Evolutionary conservation across 92 coral and sea anemone species (phyloP).

Genomic region (Actinostola sp.): DNA sequence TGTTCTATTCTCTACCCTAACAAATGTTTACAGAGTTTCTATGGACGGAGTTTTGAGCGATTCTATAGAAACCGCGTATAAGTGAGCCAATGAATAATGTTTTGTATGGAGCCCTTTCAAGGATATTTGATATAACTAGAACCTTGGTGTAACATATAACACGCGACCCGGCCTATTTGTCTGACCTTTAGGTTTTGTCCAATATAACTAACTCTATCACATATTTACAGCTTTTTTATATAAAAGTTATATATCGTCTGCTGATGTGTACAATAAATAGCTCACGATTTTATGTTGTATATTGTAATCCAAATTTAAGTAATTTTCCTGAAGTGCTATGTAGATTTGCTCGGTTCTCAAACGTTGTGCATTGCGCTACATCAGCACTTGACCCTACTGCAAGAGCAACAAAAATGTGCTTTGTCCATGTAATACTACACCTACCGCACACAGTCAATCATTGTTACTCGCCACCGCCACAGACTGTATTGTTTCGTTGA

Average conservation of each 20-base stretch:
- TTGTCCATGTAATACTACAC: constrained; percentile 66
- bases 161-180: constrained; percentile 38
- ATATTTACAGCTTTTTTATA: background rate
- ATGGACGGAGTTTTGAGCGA: background rate
- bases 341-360: background rate
- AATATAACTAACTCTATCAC: background rate
- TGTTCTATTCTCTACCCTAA: background rate
- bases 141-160: constrained; percentile 19
- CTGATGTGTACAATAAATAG: too few species aligned
- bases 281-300: too few species aligned
- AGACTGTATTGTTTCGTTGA: constrained; percentile 34
- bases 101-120: constrained; percentile 24
- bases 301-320: too few species aligned
- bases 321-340: background rate
- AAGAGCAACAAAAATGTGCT: constrained; percentile 48
- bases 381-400: constrained; percentile 11
- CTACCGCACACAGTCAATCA: constrained; percentile 79
- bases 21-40: constrained; percentile 16
- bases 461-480: constrained; percentile 59
- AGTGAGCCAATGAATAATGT: constrained; percentile 27
- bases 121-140: constrained; percentile 26
- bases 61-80: background rate
- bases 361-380: constrained; percentile 15
- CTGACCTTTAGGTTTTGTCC: constrained; percentile 27
- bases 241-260: background rate